phyloP scores from a whole-genome alignment of 2,113 vertebrate species.

The Pelecanus crispus region DNA sequence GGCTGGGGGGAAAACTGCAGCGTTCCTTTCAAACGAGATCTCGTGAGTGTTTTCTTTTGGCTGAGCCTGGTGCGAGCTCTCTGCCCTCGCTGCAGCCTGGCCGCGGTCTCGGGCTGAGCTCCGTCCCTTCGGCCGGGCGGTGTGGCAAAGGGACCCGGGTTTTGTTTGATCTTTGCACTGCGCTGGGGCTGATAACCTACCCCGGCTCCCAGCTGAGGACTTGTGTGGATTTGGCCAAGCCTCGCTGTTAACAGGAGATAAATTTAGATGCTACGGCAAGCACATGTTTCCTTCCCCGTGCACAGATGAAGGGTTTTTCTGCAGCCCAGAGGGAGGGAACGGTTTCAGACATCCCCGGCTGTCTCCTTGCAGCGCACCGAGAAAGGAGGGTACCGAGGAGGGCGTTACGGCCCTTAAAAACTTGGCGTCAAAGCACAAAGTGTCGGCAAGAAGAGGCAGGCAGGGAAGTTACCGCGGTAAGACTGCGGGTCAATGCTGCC shows the following conservation, averaged over 20 bases:
- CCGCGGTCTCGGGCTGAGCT: neutral
- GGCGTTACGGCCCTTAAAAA: accelerated
- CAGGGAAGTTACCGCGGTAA: neutral
- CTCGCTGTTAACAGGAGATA: accelerated
- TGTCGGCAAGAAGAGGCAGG: neutral
- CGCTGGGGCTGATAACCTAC: accelerated
- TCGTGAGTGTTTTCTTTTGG: accelerated
- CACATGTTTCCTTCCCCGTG: accelerated
- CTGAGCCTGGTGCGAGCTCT: neutral
- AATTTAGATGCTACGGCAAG: neutral
- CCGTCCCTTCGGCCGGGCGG: accelerated
- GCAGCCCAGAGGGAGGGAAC: neutral
- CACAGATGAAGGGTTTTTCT: neutral
- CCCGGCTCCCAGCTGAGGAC: accelerated
- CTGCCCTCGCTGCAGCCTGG: neutral
- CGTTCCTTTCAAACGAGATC: accelerated
- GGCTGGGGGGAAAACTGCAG: accelerated
- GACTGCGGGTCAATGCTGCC: neutral
- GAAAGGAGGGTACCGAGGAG: neutral
- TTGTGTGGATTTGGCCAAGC: accelerated
- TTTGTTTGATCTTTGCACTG: neutral
- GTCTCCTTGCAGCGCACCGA: accelerated
- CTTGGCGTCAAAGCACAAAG: neutral
- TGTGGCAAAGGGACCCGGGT: accelerated
- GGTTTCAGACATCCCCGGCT: neutral